These are phyloP conservation scores for Sebastiscus tertius DNA, from an alignment of 2,797 vertebrate species.

Conservation along the genomic window DNA sequence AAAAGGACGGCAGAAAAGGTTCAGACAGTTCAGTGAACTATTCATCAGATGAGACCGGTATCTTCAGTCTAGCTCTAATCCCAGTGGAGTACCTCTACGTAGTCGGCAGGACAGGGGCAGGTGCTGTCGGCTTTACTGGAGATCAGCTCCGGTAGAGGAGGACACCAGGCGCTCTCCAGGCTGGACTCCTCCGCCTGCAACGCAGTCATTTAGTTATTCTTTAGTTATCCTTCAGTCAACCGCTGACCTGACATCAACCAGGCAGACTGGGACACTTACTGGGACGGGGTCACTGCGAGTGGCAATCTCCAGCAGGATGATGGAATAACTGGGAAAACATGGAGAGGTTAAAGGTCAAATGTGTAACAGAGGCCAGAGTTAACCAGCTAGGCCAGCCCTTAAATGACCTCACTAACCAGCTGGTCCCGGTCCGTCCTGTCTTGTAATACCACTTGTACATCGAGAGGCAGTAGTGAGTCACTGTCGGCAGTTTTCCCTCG, in stretches of 20 bases:
- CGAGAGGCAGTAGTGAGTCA: no score
- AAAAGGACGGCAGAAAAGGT: not conserved
- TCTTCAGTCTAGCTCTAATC: no score
- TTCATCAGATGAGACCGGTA: no score
- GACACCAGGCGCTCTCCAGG: conserved; percentile 82
- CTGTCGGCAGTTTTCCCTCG: no score
- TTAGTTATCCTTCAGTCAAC: not conserved
- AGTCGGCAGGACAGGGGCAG: conserved; percentile 86
- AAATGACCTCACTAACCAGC: no score
- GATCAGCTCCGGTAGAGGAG: conserved; percentile 85
- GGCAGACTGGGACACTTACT: conserved; percentile 73
- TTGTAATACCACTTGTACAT: no score
- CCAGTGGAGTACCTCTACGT: conserved; percentile 69
- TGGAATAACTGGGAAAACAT: conserved; percentile 81
- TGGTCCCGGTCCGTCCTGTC: no score
- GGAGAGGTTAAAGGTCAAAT: not conserved
- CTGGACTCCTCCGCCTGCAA: conserved; percentile 79
- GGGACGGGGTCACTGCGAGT: conserved; percentile 83
- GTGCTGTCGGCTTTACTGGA: conserved; percentile 83
- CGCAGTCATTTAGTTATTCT: rapidly evolving
- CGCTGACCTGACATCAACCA: no score
- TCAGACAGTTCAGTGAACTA: not conserved
- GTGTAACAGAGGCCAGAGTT: no score
- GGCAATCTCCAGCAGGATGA: conserved; percentile 89
- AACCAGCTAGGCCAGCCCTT: no score